Conservation (phyloP, 2,888 invertebrate species). For the Gandaritis pyraliata region DNA sequence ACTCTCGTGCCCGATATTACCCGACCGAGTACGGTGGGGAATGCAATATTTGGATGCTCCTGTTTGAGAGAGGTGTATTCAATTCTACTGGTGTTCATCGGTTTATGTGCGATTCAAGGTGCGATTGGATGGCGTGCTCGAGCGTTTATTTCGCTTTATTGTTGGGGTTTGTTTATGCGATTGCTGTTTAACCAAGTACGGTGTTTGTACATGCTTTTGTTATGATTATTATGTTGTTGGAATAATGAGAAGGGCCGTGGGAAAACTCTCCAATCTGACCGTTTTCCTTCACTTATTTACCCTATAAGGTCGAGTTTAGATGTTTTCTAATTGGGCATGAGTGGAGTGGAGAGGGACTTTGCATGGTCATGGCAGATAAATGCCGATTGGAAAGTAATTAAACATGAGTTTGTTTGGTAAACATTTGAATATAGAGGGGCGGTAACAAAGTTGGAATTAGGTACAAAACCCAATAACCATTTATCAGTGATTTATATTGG, state of each 20-base stretch:
- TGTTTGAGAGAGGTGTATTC: constrained; percentile 78
- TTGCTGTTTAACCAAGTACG: constrained; percentile 83
- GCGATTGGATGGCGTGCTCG: constrained; percentile 84
- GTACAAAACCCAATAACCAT: constrained; percentile 74
- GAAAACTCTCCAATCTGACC: constrained; percentile 55
- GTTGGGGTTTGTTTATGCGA: constrained; percentile 85
- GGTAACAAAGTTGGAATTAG: constrained; percentile 68
- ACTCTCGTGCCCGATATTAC: constrained; percentile 79
- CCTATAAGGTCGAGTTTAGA: constrained; percentile 48
- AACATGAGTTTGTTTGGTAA: constrained; percentile 43
- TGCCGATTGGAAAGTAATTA: constrained; percentile 38
- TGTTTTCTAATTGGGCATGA: constrained; percentile 35
- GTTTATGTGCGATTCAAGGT: constrained; percentile 84
- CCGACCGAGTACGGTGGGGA: constrained; percentile 78
- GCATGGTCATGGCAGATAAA: constrained; percentile 20
- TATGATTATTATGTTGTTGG: constrained; percentile 82
- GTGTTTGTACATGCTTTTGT: constrained; percentile 81
- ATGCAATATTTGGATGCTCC: constrained; percentile 79
- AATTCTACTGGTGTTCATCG: constrained; percentile 81
- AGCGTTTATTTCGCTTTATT: constrained; percentile 84
- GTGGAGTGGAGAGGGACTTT: not conserved
- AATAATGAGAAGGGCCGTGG: constrained; percentile 72
- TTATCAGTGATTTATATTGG: constrained; percentile 80
- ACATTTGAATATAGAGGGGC: constrained; percentile 48
- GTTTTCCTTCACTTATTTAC: constrained; percentile 33